Evolutionary conservation across 2,797 vertebrate genomes (phyloP).

Genomic region (Anableps anableps): DNA sequence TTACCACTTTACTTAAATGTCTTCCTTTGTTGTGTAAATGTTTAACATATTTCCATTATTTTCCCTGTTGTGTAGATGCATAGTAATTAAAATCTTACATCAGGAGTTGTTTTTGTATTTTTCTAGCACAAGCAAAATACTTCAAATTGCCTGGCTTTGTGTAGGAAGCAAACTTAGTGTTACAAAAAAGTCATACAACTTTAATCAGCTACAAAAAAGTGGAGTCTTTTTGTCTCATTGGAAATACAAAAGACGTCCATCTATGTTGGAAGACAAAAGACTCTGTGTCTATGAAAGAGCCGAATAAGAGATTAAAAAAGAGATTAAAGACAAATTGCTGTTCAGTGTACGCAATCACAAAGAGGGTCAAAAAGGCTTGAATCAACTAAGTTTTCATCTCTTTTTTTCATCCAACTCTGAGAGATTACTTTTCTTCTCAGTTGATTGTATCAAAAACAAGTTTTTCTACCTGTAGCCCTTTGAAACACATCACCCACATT

Average conservation of each 20-base stretch:
- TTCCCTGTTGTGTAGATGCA: neutral
- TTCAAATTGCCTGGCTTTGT: neutral
- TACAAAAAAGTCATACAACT: neutral
- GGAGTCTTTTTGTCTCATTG: neutral
- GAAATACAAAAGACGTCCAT: no score
- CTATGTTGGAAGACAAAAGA: no score
- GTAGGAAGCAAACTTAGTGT: neutral
- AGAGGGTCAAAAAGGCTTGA: neutral
- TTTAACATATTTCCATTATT: conserved; percentile 1
- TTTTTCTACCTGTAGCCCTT: no score
- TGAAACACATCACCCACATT: no score
- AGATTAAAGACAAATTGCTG: neutral
- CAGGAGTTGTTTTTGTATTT: neutral
- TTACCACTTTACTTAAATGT: neutral
- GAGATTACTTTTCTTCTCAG: no score
- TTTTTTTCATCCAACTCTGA: neutral
- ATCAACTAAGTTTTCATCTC: neutral
- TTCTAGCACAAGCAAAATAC: neutral
- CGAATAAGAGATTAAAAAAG: neutral
- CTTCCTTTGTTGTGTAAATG: neutral
- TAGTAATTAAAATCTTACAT: neutral
- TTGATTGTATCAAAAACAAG: no score
- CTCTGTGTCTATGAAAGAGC: neutral
- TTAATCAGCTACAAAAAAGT: neutral
- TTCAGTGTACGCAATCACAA: neutral